phyloP scores from a whole-genome alignment of 2,888 invertebrate species.

The Idaea dimidiata region DNA sequence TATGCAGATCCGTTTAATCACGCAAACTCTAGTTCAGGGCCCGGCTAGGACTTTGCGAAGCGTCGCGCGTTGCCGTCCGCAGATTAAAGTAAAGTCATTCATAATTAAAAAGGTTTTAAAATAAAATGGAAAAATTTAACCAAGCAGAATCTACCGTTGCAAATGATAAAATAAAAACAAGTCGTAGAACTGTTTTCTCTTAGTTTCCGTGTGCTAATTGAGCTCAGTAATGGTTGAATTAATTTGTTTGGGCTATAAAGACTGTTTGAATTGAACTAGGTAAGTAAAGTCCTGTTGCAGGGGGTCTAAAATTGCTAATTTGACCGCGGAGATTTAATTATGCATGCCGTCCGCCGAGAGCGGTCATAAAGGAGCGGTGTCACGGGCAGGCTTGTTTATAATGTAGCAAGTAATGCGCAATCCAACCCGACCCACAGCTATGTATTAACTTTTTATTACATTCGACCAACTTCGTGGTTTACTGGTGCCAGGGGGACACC shows the following conservation, averaged over 20 bases:
- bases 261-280: conserved; percentile 67
- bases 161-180: conserved; percentile 52
- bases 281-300: conserved; percentile 61
- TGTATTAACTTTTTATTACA: conserved; percentile 77
- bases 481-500: conserved; percentile 51
- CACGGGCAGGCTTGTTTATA: conserved; percentile 76
- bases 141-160: conserved; percentile 37
- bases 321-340: conserved; percentile 80
- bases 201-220: conserved; percentile 58
- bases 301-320: conserved; percentile 75
- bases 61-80: conserved; percentile 14
- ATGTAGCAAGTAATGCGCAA: conserved; percentile 76
- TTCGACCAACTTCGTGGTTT: conserved; percentile 69
- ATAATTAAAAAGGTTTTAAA: conserved; percentile 40
- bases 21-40: conserved; percentile 20
- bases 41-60: conserved; percentile 16
- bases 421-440: conserved; percentile 62
- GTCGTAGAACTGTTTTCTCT: conserved; percentile 42
- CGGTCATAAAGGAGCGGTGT: conserved; percentile 72
- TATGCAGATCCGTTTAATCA: conserved; percentile 34
- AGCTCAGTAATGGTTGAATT: conserved; percentile 67
- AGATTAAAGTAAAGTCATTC: conserved; percentile 35
- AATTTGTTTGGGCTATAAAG: conserved; percentile 74
- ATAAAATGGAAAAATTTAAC: conserved; percentile 31
- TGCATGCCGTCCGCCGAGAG: conserved; percentile 71